Conservation (phyloP, 2,888 invertebrate species). For the Alitta virens region DNA sequence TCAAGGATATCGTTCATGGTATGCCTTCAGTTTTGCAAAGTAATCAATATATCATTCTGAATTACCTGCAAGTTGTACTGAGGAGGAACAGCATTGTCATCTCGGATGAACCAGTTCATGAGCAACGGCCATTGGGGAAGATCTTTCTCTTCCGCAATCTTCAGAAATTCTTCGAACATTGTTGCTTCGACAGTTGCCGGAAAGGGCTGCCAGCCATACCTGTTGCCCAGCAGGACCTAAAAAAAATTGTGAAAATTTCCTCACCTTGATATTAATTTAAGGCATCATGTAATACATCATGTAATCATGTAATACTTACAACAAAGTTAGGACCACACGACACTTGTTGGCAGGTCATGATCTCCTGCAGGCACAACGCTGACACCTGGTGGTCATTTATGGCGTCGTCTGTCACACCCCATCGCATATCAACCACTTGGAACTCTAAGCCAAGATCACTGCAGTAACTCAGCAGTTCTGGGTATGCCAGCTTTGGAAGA, state of each 20-base stretch:
- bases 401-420: constrained; percentile 31
- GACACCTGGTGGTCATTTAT: constrained; percentile 31
- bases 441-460: constrained; percentile 23
- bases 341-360: constrained; percentile 23
- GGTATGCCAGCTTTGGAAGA: constrained; percentile 24
- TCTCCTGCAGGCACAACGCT: constrained; percentile 29
- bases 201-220: constrained; percentile 50
- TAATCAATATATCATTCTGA: too few species aligned
- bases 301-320: constrained; percentile 15
- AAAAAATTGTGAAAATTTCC: too few species aligned
- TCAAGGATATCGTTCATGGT: too few species aligned
- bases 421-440: constrained; percentile 33
- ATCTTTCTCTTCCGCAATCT: constrained; percentile 27
- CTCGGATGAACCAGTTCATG: constrained; percentile 44
- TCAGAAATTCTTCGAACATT: constrained; percentile 36
- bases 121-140: constrained; percentile 26
- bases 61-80: constrained; percentile 45
- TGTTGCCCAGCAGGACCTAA: constrained; percentile 45
- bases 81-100: constrained; percentile 45
- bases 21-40: too few species aligned
- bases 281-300: neutral
- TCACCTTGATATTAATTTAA: too few species aligned
- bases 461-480: constrained; percentile 21
- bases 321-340: constrained; percentile 34
- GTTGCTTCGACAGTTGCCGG: constrained; percentile 35